Base-by-base conservation (phyloP, 2,888 invertebrate species). In the Spodoptera picta region DNA sequence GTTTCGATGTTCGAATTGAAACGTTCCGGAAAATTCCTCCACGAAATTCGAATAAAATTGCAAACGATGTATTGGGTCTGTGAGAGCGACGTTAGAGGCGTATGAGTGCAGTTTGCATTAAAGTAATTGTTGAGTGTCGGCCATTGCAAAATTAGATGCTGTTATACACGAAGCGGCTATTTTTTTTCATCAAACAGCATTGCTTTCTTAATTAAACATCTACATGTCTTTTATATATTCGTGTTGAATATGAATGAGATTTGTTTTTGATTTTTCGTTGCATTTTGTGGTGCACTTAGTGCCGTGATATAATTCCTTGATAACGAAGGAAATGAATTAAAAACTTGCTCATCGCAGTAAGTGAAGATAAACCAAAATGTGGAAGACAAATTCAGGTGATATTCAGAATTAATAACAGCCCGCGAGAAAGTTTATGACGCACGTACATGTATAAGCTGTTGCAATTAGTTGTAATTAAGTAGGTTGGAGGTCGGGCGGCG, bases 401-500 rank as follows among this genome's bases (percentile, higher is more conserved):
- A 84, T 85, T 83, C 79, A 72, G 83, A 87, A 90, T 89, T 88
- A 89, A 89, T 88, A 89, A 83, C 83, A 85, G 77, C 79, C 81
- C 82, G 81, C 83, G 85, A 83, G 88, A 84, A 88, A 92, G 87
- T 91, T 91, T 90, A 91, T 87, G 89, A 90, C 87, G 85, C 87
- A 89, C 86, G 87, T 90, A 89, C 84, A 86, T 85, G 85, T 89
- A 89, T 90, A 90, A 90, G 88, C 88, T 89, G 88, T 84, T 87
- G 89, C 90, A 93, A 93, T 93, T 92, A 91, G 92, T 89, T 87
- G 92, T 91, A 92, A 93, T 93, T 92, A 92, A 92, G 91, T 90
- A 88, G 88, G 91, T 87, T 83, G 87, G 87, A 84, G 87, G 84
- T 85, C 76, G 82, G 82, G 84, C 82, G 87, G 83, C 79, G 82